Conservation (phyloP, 2,888 invertebrate species). For the Cenopis cana region DNA sequence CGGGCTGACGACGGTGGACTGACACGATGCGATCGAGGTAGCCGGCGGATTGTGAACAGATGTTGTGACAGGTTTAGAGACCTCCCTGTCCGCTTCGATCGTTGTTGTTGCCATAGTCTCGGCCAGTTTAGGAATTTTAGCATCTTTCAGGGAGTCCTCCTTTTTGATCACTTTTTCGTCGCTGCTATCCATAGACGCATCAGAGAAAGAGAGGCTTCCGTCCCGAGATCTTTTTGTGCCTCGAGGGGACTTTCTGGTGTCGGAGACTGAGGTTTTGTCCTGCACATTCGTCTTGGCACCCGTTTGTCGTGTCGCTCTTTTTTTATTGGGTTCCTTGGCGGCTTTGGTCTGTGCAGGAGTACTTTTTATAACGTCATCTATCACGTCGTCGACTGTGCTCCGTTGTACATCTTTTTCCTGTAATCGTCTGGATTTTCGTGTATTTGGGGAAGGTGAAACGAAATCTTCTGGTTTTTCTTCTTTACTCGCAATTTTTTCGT, state of each 20-base stretch:
- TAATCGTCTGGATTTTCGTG: slow-evolving; percentile 92
- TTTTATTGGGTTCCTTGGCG: slow-evolving; percentile 70
- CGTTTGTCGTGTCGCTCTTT: slow-evolving; percentile 85
- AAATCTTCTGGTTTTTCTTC: slow-evolving; percentile 86
- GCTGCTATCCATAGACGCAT: slow-evolving; percentile 86
- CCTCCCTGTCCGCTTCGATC: slow-evolving; percentile 46
- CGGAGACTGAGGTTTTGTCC: slow-evolving; percentile 62
- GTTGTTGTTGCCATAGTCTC: slow-evolving; percentile 55
- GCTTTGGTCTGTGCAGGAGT: slow-evolving; percentile 63
- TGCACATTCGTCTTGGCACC: slow-evolving; percentile 61
- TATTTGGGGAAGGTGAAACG: slow-evolving; percentile 87
- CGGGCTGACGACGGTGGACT: slow-evolving; percentile 45
- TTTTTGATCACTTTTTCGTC: slow-evolving; percentile 82
- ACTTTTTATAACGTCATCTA: slow-evolving; percentile 95
- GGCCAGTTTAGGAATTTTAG: slow-evolving; percentile 63
- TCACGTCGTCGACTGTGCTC: slow-evolving; percentile 93
- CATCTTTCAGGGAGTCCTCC: slow-evolving; percentile 63
- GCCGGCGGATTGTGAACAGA: slow-evolving; percentile 33
- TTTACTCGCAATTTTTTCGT: slow-evolving; percentile 64
- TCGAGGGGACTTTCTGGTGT: slow-evolving; percentile 87
- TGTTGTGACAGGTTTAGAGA: slow-evolving; percentile 43
- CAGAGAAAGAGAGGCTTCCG: slow-evolving; percentile 84
- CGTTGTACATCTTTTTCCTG: slow-evolving; percentile 91
- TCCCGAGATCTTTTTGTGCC: slow-evolving; percentile 86
- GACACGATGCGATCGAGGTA: slow-evolving; percentile 33